These are phyloP conservation scores for Drosophila malerkotliana DNA, from an alignment of 1,140 invertebrate genomes.

Conservation along the genomic window DNA sequence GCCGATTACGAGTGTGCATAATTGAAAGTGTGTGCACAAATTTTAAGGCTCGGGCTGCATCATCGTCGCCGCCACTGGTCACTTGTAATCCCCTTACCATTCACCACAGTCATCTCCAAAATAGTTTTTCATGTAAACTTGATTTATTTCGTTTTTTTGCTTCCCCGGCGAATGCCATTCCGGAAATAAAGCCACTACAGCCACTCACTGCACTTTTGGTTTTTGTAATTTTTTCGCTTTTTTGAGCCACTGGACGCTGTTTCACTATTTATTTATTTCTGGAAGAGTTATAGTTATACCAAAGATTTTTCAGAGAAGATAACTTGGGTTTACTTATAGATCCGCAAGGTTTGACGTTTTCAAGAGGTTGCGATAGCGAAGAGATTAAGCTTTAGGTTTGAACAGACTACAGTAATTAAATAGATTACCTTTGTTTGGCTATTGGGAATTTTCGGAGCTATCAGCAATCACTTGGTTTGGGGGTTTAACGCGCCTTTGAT, in stretches of 20 bases:
- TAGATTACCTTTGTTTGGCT: conserved; percentile 6
- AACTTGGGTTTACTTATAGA: background rate
- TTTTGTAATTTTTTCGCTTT: conserved; percentile 19
- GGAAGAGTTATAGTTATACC: conserved; percentile 16
- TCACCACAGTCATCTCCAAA: conserved; percentile 43
- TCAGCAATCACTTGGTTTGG: background rate
- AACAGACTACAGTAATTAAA: background rate
- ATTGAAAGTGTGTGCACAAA: no score
- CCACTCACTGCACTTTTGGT: conserved; percentile 27
- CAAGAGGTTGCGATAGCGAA: conserved; percentile 1
- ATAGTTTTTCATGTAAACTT: conserved; percentile 57
- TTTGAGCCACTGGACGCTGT: background rate
- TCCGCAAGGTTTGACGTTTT: background rate
- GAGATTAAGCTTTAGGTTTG: background rate
- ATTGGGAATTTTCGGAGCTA: background rate
- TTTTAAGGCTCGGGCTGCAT: background rate
- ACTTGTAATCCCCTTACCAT: conserved; percentile 31
- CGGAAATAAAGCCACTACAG: conserved; percentile 23
- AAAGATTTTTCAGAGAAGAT: conserved; percentile 23
- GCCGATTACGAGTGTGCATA: conserved; percentile 39
- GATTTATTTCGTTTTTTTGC: conserved; percentile 42
- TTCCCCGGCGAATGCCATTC: conserved; percentile 14
- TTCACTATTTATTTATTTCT: conserved; percentile 25
- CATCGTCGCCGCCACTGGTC: conserved; percentile 9
- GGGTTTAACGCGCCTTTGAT: background rate